phyloP scores from a whole-genome alignment of 2,797 vertebrate species.

The Sitta carolinensis region DNA sequence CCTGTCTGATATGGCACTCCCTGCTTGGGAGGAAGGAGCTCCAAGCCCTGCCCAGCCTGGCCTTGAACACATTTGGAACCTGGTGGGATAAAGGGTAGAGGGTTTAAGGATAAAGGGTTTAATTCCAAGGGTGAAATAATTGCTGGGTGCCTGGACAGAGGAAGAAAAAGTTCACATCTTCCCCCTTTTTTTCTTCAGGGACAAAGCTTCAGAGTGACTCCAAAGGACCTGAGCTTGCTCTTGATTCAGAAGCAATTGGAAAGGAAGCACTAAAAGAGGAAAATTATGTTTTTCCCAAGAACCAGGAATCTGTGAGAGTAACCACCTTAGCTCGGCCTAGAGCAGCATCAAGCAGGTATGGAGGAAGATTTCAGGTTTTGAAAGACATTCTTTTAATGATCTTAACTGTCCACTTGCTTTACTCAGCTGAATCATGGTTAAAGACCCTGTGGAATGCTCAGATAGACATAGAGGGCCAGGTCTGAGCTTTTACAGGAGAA shows the following conservation, averaged over 20 bases:
- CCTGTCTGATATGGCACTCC: neutral
- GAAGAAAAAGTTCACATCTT: neutral
- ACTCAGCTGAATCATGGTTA: neutral
- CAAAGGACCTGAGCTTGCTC: slow-evolving; percentile 2
- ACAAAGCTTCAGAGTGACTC: neutral
- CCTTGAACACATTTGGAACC: neutral
- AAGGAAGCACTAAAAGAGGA: slow-evolving; percentile 18
- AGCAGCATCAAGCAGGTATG: slow-evolving; percentile 23
- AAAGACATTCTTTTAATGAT: neutral
- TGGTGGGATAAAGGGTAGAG: neutral
- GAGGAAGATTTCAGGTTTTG: neutral
- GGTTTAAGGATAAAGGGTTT: neutral
- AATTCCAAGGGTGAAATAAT: neutral
- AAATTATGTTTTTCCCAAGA: neutral
- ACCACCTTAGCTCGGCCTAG: neutral
- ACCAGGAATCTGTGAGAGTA: neutral
- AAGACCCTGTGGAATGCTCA: neutral
- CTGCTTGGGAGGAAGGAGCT: neutral
- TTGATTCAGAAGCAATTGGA: slow-evolving; percentile 33
- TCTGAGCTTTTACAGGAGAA: neutral
- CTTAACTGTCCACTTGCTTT: neutral
- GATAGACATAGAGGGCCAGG: accelerated
- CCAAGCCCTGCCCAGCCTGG: neutral
- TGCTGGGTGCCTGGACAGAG: neutral
- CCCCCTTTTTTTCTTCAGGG: slow-evolving; percentile 45